Evolutionary conservation across 2,888 invertebrate genomes (phyloP), one percentile per base, ranked within the genome.

Genomic region (Athetis lepigone): DNA sequence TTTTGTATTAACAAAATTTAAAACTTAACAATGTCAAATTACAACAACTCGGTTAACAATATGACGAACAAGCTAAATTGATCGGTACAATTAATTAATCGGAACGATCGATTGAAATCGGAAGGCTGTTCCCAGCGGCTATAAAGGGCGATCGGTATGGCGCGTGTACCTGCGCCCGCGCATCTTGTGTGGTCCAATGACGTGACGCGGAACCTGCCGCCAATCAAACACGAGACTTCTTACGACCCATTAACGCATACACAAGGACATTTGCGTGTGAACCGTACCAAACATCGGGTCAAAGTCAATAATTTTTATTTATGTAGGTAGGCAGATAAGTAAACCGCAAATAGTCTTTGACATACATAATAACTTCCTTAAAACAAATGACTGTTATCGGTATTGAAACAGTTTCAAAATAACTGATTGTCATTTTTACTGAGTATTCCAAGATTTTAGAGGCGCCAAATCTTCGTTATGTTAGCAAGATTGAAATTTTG

Each of bases 111-210:
- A 77, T 67, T 69, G 64, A 29, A 58, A 61, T 67, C 58, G 45
- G 71, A 49, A 72, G 67, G 63, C 55, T 52, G 54, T 68, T 52
- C 63, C 69, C 62, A 40, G 59, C 52, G 65, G 63, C 62, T 58
- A 59, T 70, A 49, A 71, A 81, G 63, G 64, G 43, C 55, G 43
- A 73, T 71, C 69, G 55, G 73, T 77, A 68, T 63, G 64, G 77
- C 61, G 69, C 75, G 67, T 65, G 75, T 90, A 88, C 90, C 89
- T 90, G 90, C 85, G 81, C 79, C 29, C 46, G 70, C 81, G 76
- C 84, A 65, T 56, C 83, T 72, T 89, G 90, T 90, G 90, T 90
- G 90, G 90, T 90, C 90, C 83, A 64, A 70, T 78, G 72, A 75
- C 66, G 70, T 69, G 65, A 72, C 65, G 64, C 64, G 67, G 75